Evolutionary conservation across 1,140 invertebrate genomes (phyloP).

Genomic region (Drosophila tropicalis): DNA sequence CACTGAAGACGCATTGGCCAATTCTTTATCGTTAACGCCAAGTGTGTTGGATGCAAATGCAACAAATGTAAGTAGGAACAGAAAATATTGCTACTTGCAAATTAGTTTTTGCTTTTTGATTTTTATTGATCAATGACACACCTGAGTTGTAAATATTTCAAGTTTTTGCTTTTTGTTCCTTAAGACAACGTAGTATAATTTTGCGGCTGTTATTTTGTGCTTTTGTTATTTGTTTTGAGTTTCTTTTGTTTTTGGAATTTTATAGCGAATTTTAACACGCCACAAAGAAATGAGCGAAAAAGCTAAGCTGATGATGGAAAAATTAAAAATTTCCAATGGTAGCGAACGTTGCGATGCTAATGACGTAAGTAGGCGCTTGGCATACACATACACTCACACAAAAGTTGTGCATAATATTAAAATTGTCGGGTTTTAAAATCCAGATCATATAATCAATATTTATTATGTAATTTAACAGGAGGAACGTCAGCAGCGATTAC

Average conservation of each 20-base stretch:
- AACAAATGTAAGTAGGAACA: slow-evolving; percentile 71
- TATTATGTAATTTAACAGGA: slow-evolving; percentile 85
- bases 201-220: slow-evolving; percentile 37
- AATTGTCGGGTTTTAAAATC: background rate
- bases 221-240: slow-evolving; percentile 49
- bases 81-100: background rate
- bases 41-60: slow-evolving; percentile 68
- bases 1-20: background rate
- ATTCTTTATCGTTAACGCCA: slow-evolving; percentile 7
- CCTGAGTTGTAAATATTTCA: slow-evolving; percentile 35
- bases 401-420: slow-evolving; percentile 20
- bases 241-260: slow-evolving; percentile 53
- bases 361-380: slow-evolving; percentile 72
- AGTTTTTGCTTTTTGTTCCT: slow-evolving; percentile 34
- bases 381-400: slow-evolving; percentile 8
- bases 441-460: background rate
- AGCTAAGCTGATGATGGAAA: slow-evolving; percentile 94
- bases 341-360: slow-evolving; percentile 82
- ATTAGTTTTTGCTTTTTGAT: background rate
- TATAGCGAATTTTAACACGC: slow-evolving; percentile 85
- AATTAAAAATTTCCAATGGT: slow-evolving; percentile 89
- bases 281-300: slow-evolving; percentile 95
- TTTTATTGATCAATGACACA: background rate
- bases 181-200: slow-evolving; percentile 15
- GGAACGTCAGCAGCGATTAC: slow-evolving; percentile 92